Evolutionary conservation across 2,113 vertebrate species (phyloP).

Genomic region (Merops nubicus): DNA sequence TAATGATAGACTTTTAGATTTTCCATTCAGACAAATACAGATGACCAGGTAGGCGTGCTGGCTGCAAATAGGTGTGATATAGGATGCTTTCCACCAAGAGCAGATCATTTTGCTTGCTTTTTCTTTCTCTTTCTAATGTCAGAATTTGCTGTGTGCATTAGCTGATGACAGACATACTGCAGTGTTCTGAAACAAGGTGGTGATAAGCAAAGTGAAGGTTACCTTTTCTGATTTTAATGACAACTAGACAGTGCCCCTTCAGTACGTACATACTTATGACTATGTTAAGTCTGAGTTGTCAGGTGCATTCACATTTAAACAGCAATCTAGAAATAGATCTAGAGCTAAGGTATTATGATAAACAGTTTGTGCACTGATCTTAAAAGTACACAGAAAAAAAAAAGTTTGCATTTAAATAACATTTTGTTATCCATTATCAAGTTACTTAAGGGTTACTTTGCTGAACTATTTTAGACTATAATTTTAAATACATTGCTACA

Average conservation of each 20-base stretch:
- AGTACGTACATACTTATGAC: accelerated
- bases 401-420: not conserved
- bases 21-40: not conserved
- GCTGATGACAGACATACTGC: not conserved
- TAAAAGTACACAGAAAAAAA: not conserved
- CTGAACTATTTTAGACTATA: not conserved
- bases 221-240: not conserved
- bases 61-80: not conserved
- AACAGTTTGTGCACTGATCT: not conserved
- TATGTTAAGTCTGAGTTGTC: not conserved
- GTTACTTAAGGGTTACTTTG: not conserved
- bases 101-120: not conserved
- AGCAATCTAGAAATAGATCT: not conserved
- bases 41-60: not conserved
- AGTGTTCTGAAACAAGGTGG: not conserved
- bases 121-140: not conserved
- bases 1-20: not conserved
- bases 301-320: not conserved
- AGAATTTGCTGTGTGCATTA: not conserved
- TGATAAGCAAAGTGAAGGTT: not conserved
- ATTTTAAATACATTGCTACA: not conserved
- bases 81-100: not conserved
- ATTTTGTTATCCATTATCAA: not conserved
- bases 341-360: not conserved
- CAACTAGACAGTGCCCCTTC: not conserved